Evolutionary conservation across 2,113 vertebrate genomes (phyloP).

Genomic region (Procavia capensis): DNA sequence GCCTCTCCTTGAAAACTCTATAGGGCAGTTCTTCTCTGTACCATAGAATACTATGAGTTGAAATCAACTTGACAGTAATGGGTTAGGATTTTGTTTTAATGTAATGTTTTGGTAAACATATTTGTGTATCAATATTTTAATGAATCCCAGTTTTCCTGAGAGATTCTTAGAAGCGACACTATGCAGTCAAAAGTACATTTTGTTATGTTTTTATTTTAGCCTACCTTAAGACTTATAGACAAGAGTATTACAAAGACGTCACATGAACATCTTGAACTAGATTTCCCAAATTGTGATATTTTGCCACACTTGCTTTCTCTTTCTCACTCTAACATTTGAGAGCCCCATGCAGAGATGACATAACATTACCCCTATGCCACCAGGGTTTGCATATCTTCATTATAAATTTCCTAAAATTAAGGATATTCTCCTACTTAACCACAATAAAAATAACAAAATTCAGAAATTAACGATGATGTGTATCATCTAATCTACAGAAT

Average conservation of each 20-base stretch:
- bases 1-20: too few relatives aligned
- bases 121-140: not conserved
- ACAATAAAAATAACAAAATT: not conserved
- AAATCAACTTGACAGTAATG: too few relatives aligned
- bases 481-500: not conserved
- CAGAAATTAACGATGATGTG: not conserved
- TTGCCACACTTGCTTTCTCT: not conserved
- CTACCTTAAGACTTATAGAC: not conserved
- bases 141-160: not conserved
- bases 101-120: not conserved
- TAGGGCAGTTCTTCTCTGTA: too few relatives aligned
- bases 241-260: not conserved
- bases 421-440: not conserved
- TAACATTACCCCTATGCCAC: not conserved
- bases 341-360: not conserved
- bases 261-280: not conserved
- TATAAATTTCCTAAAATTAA: not conserved
- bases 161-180: not conserved
- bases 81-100: too few relatives aligned
- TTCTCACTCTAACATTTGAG: not conserved
- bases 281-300: not conserved
- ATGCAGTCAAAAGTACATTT: not conserved
- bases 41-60: too few relatives aligned
- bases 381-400: too few relatives aligned
- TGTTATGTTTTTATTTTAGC: not conserved